phyloP scores from a whole-genome alignment of 2,888 invertebrate species.

The Drosophila sordidula region DNA sequence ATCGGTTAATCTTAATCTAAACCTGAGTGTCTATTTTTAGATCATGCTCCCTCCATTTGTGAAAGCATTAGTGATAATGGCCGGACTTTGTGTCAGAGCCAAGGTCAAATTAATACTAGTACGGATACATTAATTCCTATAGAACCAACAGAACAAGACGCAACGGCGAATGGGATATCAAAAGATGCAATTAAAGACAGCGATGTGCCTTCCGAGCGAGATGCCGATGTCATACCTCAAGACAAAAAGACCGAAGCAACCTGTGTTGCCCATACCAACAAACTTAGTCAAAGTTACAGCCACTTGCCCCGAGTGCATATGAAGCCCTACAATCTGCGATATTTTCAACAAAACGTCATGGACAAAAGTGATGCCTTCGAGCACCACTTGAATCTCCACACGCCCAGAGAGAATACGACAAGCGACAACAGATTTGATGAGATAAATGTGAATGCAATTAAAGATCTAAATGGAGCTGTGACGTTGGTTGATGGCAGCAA shows the following conservation, averaged over 20 bases:
- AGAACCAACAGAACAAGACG: slow-evolving; percentile 20
- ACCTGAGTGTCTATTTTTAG: slow-evolving; percentile 17
- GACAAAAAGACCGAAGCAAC: slow-evolving; percentile 42
- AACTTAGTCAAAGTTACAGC: slow-evolving; percentile 68
- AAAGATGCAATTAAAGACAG: slow-evolving; percentile 27
- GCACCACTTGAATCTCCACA: slow-evolving; percentile 38
- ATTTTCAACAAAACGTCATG: slow-evolving; percentile 38
- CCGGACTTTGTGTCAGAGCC: slow-evolving; percentile 42
- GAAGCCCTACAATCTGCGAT: slow-evolving; percentile 51
- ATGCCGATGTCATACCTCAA: slow-evolving; percentile 43
- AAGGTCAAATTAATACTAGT: slow-evolving; percentile 85
- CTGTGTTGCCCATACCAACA: slow-evolving; percentile 45
- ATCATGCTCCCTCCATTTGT: slow-evolving; percentile 35
- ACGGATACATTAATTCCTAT: slow-evolving; percentile 86
- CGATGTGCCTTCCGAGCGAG: slow-evolving; percentile 40
- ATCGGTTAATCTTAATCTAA: background rate
- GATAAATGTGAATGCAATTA: slow-evolving; percentile 6
- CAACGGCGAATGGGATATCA: slow-evolving; percentile 14
- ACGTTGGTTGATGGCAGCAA: slow-evolving; percentile 16
- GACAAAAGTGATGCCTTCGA: slow-evolving; percentile 27
- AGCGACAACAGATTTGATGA: slow-evolving; percentile 29
- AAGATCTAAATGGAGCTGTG: slow-evolving; percentile 18
- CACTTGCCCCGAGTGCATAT: slow-evolving; percentile 83
- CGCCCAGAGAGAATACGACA: slow-evolving; percentile 12
- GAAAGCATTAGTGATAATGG: slow-evolving; percentile 50